Evolutionary conservation across 2,888 invertebrate genomes (phyloP).

Genomic region (Platycheirus albimanus): DNA sequence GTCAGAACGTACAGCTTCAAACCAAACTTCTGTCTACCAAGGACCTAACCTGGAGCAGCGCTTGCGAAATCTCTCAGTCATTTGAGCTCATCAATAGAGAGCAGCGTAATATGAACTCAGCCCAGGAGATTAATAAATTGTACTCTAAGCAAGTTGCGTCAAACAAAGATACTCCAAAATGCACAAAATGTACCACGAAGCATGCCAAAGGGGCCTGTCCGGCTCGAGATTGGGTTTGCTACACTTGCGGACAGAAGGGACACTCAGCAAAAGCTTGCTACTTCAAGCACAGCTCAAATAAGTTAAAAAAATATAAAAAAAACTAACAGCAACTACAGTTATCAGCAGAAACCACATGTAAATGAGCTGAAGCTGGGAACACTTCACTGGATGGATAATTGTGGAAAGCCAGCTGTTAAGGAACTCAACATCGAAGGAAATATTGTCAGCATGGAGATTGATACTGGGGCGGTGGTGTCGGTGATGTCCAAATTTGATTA

Average conservation of each 20-base stretch:
- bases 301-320: neutral
- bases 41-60: neutral
- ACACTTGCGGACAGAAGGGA: constrained; percentile 4
- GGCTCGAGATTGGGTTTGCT: constrained; percentile 14
- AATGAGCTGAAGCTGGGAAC: constrained; percentile 1
- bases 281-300: neutral
- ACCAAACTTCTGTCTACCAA: constrained; percentile 31
- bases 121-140: constrained; percentile 17
- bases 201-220: constrained; percentile 10
- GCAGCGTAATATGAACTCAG: constrained; percentile 14
- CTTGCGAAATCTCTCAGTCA: constrained; percentile 23
- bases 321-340: neutral
- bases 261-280: constrained; percentile 24
- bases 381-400: neutral
- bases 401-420: neutral
- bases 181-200: constrained; percentile 24
- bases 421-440: neutral
- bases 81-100: constrained; percentile 24
- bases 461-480: constrained; percentile 28
- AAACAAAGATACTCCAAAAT: constrained; percentile 8
- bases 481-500: constrained; percentile 20
- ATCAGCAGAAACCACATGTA: neutral
- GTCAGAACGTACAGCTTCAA: constrained; percentile 20
- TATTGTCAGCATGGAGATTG: constrained; percentile 20
- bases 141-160: neutral